Conservation (phyloP, 2,113 vertebrate genomes). For the Oenanthe melanoleuca region DNA sequence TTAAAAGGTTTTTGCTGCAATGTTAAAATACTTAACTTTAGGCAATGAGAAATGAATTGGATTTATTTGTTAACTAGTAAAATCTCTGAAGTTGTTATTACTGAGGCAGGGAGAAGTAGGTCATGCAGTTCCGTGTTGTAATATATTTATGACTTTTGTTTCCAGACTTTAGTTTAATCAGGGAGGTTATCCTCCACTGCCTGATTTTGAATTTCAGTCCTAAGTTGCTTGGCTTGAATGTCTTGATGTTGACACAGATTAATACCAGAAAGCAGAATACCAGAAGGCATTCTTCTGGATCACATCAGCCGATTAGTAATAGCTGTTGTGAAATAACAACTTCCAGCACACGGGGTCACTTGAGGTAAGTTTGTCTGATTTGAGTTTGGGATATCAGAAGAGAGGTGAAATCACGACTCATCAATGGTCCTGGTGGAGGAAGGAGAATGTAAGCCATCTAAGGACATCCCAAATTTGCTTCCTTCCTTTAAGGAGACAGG, state of each 20-base stretch:
- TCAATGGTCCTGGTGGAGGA: background rate
- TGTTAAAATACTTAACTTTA: slow-evolving; percentile 19
- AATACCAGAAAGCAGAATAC: background rate
- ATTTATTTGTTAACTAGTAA: background rate
- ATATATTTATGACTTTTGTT: background rate
- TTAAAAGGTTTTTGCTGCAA: slow-evolving; percentile 17
- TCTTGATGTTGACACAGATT: background rate
- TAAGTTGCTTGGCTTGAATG: background rate
- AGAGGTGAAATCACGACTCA: background rate
- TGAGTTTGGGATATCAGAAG: background rate
- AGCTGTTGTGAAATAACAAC: background rate
- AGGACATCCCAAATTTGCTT: background rate
- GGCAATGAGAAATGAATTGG: slow-evolving; percentile 11
- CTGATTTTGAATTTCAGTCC: background rate
- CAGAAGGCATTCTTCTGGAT: background rate
- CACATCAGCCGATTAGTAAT: background rate
- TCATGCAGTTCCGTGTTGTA: background rate
- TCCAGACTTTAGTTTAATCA: slow-evolving; percentile 1
- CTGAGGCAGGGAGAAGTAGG: slow-evolving; percentile 20
- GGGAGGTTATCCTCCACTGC: background rate
- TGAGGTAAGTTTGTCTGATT: background rate
- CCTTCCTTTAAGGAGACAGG: background rate
- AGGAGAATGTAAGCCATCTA: background rate
- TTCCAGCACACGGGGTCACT: background rate
- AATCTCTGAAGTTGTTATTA: slow-evolving; percentile 5